phyloP scores from a whole-genome alignment of 2,113 vertebrate species.

The Procavia capensis region DNA sequence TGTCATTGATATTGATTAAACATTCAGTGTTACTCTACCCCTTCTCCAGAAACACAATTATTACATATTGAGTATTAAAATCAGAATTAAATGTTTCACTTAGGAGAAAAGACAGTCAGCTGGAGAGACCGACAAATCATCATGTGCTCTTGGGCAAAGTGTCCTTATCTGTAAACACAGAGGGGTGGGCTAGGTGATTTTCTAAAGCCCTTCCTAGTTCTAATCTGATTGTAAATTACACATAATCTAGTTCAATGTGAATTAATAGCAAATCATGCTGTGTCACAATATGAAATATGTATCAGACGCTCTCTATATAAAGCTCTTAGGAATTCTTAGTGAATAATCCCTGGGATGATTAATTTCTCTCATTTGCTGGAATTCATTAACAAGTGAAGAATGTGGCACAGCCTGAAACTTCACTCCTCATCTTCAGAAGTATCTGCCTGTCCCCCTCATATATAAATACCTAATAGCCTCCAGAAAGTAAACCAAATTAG shows the following conservation, averaged over 20 bases:
- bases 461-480: background rate
- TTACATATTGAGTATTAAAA: background rate
- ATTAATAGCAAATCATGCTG: background rate
- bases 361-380: background rate
- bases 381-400: background rate
- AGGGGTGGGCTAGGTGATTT: background rate
- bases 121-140: background rate
- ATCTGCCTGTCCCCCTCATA: background rate
- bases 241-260: background rate
- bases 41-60: background rate
- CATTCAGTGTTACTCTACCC: background rate
- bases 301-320: background rate
- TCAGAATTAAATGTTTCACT: background rate
- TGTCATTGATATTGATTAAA: background rate
- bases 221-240: background rate
- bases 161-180: background rate
- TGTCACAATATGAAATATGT: background rate
- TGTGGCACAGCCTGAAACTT: background rate
- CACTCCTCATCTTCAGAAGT: background rate
- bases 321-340: background rate
- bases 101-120: background rate
- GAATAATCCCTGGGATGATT: background rate
- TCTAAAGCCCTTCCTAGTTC: background rate
- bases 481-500: slow-evolving; percentile 41
- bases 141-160: background rate